Evolutionary conservation across 2,113 vertebrate genomes (phyloP), one percentile per base, ranked within the genome.

Genomic region (Polypterus bichir): DNA sequence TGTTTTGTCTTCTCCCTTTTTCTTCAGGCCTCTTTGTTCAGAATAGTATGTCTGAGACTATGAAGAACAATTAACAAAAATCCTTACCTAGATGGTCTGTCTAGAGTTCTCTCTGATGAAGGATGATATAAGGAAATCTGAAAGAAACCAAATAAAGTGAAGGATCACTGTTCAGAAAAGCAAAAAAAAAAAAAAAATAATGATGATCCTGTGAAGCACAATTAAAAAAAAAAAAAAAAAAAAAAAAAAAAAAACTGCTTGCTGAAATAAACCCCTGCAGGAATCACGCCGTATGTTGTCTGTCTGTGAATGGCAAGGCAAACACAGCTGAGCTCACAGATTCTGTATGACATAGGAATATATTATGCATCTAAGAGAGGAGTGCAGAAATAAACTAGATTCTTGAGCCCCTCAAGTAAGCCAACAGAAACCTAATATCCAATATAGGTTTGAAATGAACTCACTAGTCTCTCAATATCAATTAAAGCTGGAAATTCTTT

Each of bases 1-100:
- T 27, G 27, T 27, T 27, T 27, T 27, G 27, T 27, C 27, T 27
- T 27, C 27, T 27, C 27, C 27, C 27, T 27, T 27, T 27, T 27
- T 27, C 27, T 27, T 27, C 51, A 53, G 2, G 7, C 7, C 10
- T 7, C 51, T 8, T 53, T 53, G 7, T 8, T 53, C 51, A 7
- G 7, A 8, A 10, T 10, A 53, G 10, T 8, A 10, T 53, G 10
- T 7, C 51, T 53, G 51, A 7, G 10, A 53, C 51, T 10, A 53
- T 4, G 53, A 10, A 11, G 53, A 11, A 54, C 11, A 3, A 54
- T 10, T 6, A 27, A 7, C 48, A 8, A 52, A 9, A 44, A 60
- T 62, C 62, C 82, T 93, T 89, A 98, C 96, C 96, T 96, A 59
- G 80, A 80, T 58, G 91, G 84, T 74, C 91, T 89, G 64, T 96